These are phyloP conservation scores for Morone chrysops DNA, from an alignment of 2,113 vertebrate genomes.

Conservation along the genomic window DNA sequence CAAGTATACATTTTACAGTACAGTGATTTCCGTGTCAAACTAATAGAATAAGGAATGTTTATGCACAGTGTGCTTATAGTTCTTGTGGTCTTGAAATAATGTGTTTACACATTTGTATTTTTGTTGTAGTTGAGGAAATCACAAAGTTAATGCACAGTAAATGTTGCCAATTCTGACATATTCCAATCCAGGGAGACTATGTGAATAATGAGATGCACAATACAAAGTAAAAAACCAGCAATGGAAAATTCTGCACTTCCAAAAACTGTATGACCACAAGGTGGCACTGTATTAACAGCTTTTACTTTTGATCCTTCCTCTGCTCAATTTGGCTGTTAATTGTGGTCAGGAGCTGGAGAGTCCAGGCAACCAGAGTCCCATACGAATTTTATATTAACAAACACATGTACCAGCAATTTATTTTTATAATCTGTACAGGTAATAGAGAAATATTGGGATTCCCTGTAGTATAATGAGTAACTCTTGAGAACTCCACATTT, in stretches of 20 bases:
- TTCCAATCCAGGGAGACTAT: conserved; percentile 21
- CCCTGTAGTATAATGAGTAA: background rate
- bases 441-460: background rate
- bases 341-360: background rate
- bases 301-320: conserved; percentile 19
- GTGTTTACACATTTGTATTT: conserved; percentile 19
- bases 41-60: background rate
- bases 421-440: conserved; percentile 12
- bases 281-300: conserved; percentile 64
- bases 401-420: conserved; percentile 7
- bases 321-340: conserved; percentile 2
- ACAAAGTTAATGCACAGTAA: conserved; percentile 17
- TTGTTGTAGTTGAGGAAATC: background rate
- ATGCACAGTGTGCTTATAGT: conserved; percentile 11
- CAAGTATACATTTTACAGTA: conserved; percentile 6
- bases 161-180: conserved; percentile 16
- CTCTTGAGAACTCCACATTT: background rate
- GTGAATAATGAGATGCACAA: conserved; percentile 26
- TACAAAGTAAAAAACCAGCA: conserved; percentile 32
- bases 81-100: background rate
- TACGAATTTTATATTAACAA: conserved; percentile 1
- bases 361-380: background rate
- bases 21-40: background rate
- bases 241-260: background rate
- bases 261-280: conserved; percentile 57